Evolutionary conservation across 2,797 vertebrate genomes (phyloP).

Genomic region (Sylvia borin): DNA sequence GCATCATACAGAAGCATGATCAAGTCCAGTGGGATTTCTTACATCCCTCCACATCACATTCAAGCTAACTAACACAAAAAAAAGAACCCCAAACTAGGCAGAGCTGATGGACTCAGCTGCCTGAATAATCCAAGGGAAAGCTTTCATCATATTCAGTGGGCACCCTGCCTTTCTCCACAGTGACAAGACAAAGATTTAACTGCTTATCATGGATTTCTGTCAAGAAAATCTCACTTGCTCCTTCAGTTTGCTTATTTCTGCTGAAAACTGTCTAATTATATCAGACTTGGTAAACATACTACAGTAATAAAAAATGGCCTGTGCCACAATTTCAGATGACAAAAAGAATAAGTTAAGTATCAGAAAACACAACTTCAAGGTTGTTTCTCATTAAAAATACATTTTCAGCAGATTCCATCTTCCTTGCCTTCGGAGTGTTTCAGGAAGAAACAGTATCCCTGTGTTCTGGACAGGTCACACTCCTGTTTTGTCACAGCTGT

Average conservation of each 20-base stretch:
- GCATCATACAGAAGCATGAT: background rate
- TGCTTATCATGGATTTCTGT: background rate
- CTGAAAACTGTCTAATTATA: conserved; percentile 24
- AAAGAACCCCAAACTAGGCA: rapidly evolving
- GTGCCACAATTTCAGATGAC: background rate
- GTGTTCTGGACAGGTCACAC: background rate
- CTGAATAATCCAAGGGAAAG: background rate
- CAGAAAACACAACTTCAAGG: background rate
- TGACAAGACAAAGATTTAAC: background rate
- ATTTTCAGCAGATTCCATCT: background rate
- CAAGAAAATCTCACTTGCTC: background rate
- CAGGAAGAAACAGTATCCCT: background rate
- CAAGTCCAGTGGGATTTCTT: background rate
- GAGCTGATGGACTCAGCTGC: background rate
- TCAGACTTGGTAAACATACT: background rate
- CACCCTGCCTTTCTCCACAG: background rate
- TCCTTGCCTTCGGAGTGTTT: background rate
- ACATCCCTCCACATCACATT: background rate
- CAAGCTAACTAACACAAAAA: background rate
- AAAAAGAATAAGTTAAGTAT: background rate
- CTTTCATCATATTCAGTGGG: background rate
- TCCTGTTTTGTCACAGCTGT: background rate
- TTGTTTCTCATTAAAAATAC: background rate
- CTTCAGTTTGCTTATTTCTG: conserved; percentile 4
- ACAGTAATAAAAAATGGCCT: background rate